Conservation (phyloP, 2,113 vertebrate genomes). For the Otocyon megalotis region DNA sequence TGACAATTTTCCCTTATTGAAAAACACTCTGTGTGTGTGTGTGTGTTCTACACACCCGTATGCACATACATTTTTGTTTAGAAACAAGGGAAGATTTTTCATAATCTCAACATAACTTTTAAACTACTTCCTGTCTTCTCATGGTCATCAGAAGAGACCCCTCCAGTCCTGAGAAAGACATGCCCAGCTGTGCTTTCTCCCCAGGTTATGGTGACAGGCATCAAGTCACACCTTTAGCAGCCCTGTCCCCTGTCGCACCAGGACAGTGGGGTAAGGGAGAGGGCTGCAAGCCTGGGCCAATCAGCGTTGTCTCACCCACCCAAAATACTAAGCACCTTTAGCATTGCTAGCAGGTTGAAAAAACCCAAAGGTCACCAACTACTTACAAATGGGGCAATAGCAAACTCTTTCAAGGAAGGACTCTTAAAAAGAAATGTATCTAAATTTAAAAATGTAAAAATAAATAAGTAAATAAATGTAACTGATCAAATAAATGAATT, state of each 20-base stretch:
- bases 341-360: background rate
- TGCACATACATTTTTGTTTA: background rate
- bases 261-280: background rate
- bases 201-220: slow-evolving; percentile 21
- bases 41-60: background rate
- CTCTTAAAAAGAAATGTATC: slow-evolving; percentile 1
- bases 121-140: slow-evolving; percentile 14
- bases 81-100: background rate
- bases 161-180: slow-evolving; percentile 30
- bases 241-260: background rate
- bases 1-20: slow-evolving; percentile 35
- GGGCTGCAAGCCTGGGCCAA: background rate
- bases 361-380: background rate
- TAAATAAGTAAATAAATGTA: background rate
- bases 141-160: background rate
- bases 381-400: background rate
- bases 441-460: background rate
- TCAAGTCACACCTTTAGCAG: slow-evolving; percentile 65
- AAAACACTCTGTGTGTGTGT: background rate
- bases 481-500: too few species aligned
- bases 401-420: slow-evolving; percentile 12
- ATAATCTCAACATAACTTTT: background rate
- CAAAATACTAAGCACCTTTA: slow-evolving; percentile 33
- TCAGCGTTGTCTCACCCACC: background rate
- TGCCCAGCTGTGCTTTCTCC: slow-evolving; percentile 57